Percentiles rank a stretch among this genome's conserved stretches.
phyloP scores from a whole-genome alignment of 23 tunicate species.

The Trididemnum nubilum region DNA sequence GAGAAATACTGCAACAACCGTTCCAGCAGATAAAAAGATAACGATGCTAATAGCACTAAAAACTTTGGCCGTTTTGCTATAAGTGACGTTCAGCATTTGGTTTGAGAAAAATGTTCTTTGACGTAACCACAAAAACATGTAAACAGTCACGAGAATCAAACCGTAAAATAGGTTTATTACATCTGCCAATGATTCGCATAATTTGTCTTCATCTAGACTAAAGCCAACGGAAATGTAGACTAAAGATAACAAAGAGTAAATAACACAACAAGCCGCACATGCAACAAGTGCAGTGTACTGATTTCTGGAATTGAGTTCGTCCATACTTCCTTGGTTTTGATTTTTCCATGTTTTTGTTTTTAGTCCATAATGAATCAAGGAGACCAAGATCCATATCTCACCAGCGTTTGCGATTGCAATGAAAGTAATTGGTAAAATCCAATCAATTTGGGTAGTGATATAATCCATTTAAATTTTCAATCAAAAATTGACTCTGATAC shows the following conservation, averaged over 20 bases:
- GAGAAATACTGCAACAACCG: not conserved
- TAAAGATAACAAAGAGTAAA: not conserved
- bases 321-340: not conserved
- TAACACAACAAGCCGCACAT: slow-evolving; percentile 19
- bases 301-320: slow-evolving; percentile 30
- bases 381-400: slow-evolving; percentile 18
- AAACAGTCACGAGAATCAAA: slow-evolving; percentile 14
- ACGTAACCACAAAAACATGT: slow-evolving; percentile 59
- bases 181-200: slow-evolving; percentile 50
- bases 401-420: not conserved
- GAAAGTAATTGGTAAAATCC: slow-evolving; percentile 30
- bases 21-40: slow-evolving; percentile 21
- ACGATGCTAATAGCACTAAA: slow-evolving; percentile 42
- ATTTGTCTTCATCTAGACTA: not conserved
- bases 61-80: slow-evolving; percentile 11
- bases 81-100: slow-evolving; percentile 46
- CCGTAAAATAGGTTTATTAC: slow-evolving; percentile 26
- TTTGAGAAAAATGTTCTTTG: slow-evolving; percentile 50
- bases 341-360: slow-evolving; percentile 48
- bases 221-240: slow-evolving; percentile 19
- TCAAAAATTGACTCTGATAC: too few species aligned
- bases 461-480: too few species aligned
- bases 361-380: slow-evolving; percentile 33
- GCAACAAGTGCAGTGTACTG: slow-evolving; percentile 38
- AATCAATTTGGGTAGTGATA: not conserved